A percentile compares a stretch with the other conserved stretches of the same genome.
Evolutionary conservation across 2,113 vertebrate genomes (phyloP).

Genomic region (Colius striatus): DNA sequence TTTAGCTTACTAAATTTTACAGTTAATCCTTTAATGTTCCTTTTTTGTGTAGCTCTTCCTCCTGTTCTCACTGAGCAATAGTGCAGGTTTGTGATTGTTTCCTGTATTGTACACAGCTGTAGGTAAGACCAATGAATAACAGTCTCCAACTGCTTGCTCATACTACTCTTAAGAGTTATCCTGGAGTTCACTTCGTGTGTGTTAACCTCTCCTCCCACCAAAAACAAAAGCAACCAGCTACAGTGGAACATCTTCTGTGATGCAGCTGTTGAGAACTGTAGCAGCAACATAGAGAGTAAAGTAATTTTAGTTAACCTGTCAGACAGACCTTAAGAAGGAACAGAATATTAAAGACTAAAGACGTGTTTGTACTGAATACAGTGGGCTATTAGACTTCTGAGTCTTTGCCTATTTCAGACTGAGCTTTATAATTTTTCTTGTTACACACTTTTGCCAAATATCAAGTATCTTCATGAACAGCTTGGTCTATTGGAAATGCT

Average conservation of each 20-base stretch:
- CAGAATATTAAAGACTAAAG: background rate
- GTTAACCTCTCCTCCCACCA: background rate
- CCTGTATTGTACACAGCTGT: constrained; percentile 53
- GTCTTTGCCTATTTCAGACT: background rate
- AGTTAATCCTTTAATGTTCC: constrained; percentile 72
- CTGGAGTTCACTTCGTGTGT: background rate
- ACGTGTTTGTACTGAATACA: background rate
- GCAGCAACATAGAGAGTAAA: background rate
- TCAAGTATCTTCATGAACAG: background rate
- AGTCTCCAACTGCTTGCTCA: constrained; percentile 15
- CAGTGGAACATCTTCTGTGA: background rate
- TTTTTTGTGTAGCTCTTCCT: constrained; percentile 46
- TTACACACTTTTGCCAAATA: background rate
- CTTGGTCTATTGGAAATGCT: background rate
- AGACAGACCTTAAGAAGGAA: background rate
- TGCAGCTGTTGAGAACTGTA: background rate
- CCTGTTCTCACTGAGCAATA: constrained; percentile 56
- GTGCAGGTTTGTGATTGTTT: constrained; percentile 38
- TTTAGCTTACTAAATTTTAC: constrained; percentile 51
- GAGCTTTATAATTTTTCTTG: background rate
- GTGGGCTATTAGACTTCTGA: background rate
- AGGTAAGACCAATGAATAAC: constrained; percentile 55
- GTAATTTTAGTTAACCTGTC: background rate
- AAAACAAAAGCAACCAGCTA: background rate
- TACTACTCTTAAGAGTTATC: background rate